A percentile compares a stretch with the other conserved stretches of the same genome.
These are phyloP conservation scores for Lutjanus argentimaculatus DNA, from an alignment of 2,797 vertebrate species.

Conservation along the genomic window DNA sequence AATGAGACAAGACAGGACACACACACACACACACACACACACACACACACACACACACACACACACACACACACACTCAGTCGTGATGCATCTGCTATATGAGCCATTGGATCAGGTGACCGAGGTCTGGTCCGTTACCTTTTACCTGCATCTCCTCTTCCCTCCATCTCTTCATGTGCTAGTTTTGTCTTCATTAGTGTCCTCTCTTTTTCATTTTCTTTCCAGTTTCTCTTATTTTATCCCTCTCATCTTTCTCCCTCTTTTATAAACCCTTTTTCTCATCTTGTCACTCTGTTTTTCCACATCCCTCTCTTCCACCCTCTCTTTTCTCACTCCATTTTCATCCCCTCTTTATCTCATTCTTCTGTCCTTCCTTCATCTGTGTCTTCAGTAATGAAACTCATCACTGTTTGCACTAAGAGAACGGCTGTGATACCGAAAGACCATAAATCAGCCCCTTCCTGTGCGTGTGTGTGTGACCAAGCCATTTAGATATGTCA, in stretches of 20 bases:
- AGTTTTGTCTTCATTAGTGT: constrained; percentile 4
- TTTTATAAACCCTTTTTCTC: background rate
- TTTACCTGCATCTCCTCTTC: constrained; percentile 64
- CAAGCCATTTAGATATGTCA: constrained; percentile 43
- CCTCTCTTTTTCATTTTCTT: background rate
- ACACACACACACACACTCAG: constrained; percentile 26
- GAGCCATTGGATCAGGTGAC: constrained; percentile 70
- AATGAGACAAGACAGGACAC: constrained; percentile 53
- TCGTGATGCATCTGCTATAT: constrained; percentile 63
- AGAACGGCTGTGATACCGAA: constrained; percentile 43
- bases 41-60: constrained; percentile 35
- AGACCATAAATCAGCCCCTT: constrained; percentile 63
- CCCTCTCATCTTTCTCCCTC: background rate
- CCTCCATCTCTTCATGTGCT: constrained; percentile 26
- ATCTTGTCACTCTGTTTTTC: too few relatives aligned
- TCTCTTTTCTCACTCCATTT: background rate
- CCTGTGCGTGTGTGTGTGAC: constrained; percentile 24
- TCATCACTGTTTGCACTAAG: constrained; percentile 52
- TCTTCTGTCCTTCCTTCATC: constrained; percentile 32
- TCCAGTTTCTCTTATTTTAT: background rate
- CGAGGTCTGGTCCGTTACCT: constrained; percentile 55
- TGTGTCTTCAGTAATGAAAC: constrained; percentile 53
- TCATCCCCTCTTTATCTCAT: background rate
- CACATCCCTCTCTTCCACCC: background rate
- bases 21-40: constrained; percentile 24